Conservation (phyloP, 2,888 invertebrate genomes). For the Camptogramma bilineatum region DNA sequence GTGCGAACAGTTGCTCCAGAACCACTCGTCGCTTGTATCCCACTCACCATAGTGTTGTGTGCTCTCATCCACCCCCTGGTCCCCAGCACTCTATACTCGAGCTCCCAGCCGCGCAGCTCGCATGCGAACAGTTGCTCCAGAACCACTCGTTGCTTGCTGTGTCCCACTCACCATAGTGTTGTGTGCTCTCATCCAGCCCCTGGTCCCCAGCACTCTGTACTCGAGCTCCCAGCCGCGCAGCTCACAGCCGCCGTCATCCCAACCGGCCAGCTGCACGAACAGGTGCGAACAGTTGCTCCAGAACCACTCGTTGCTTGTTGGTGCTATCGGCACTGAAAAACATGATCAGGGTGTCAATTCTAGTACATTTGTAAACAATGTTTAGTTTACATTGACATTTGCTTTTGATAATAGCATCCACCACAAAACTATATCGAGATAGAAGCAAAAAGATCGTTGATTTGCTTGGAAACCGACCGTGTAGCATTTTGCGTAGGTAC, state of each 20-base stretch:
- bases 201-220: slow-evolving; percentile 82
- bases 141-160: slow-evolving; percentile 91
- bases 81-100: slow-evolving; percentile 87
- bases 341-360: too few relatives aligned
- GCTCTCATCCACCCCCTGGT: slow-evolving; percentile 64
- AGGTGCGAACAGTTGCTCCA: slow-evolving; percentile 92
- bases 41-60: too few relatives aligned
- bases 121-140: slow-evolving; percentile 91
- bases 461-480: too few relatives aligned
- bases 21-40: too few relatives aligned
- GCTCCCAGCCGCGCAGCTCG: slow-evolving; percentile 87
- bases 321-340: slow-evolving; percentile 85
- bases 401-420: too few relatives aligned
- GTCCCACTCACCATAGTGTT: slow-evolving; percentile 60
- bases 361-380: too few relatives aligned
- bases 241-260: slow-evolving; percentile 94
- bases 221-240: slow-evolving; percentile 92
- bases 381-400: too few relatives aligned
- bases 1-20: too few relatives aligned
- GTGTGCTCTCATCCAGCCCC: slow-evolving; percentile 72
- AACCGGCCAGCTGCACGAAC: slow-evolving; percentile 90
- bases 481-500: too few relatives aligned
- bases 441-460: too few relatives aligned
- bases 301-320: slow-evolving; percentile 90
- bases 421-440: too few relatives aligned